These are phyloP conservation scores for Monopterus albus DNA, from an alignment of 2,113 vertebrate genomes.

Conservation along the genomic window DNA sequence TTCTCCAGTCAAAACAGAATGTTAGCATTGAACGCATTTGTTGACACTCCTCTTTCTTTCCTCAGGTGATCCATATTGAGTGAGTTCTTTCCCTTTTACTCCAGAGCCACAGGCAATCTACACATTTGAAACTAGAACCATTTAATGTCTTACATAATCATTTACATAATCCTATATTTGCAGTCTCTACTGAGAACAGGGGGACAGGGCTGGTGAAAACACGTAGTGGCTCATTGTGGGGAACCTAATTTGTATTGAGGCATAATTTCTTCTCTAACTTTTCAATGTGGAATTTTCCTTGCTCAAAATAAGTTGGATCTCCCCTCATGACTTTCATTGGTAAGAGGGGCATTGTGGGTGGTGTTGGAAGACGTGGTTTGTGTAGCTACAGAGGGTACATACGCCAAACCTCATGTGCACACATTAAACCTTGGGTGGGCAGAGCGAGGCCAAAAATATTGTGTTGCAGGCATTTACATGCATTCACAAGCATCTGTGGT, in stretches of 20 bases:
- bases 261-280: slow-evolving; percentile 21
- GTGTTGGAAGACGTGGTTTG: slow-evolving; percentile 50
- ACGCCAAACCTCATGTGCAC: slow-evolving; percentile 21
- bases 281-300: slow-evolving; percentile 55
- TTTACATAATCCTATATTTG: slow-evolving; percentile 68
- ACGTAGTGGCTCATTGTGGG: slow-evolving; percentile 10
- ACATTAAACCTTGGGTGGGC: slow-evolving; percentile 58
- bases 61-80: slow-evolving; percentile 53
- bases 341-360: slow-evolving; percentile 41
- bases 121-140: slow-evolving; percentile 49
- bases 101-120: slow-evolving; percentile 37
- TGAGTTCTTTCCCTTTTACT: slow-evolving; percentile 33
- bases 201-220: slow-evolving; percentile 8
- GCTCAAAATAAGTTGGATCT: slow-evolving; percentile 7
- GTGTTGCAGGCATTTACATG: slow-evolving; percentile 43
- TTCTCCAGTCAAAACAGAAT: slow-evolving; percentile 7
- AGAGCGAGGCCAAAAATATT: slow-evolving; percentile 20
- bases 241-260: no score
- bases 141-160: slow-evolving; percentile 48
- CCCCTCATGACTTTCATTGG: slow-evolving; percentile 30
- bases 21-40: slow-evolving; percentile 38
- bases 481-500: slow-evolving; percentile 2
- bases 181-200: slow-evolving; percentile 16
- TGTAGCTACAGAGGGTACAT: slow-evolving; percentile 12
- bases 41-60: slow-evolving; percentile 19